These are phyloP conservation scores for Gasterosteus nipponicus DNA, from an alignment of 2,113 vertebrate genomes.

Conservation along the genomic window DNA sequence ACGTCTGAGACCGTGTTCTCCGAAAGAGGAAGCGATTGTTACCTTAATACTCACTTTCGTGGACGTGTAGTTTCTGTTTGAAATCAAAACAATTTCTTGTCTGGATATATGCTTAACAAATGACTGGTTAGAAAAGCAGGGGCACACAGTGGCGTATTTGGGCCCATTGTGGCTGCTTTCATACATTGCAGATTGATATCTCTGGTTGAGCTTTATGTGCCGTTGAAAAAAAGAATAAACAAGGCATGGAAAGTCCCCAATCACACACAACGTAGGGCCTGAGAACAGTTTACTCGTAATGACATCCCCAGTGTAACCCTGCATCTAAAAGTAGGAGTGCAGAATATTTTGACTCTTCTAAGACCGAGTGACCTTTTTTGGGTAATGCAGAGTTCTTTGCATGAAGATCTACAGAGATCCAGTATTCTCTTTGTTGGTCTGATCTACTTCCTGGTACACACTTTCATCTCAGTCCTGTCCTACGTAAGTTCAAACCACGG, in stretches of 20 bases:
- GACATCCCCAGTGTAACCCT: constrained; percentile 61
- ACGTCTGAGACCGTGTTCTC: not conserved
- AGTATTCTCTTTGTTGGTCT: not conserved
- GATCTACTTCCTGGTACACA: not conserved
- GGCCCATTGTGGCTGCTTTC: not conserved
- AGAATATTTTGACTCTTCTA: constrained; percentile 16
- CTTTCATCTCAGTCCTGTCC: not conserved
- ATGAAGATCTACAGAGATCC: not conserved
- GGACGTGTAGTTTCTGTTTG: not conserved
- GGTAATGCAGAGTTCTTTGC: constrained; percentile 10
- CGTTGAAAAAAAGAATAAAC: constrained; percentile 27
- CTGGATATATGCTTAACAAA: not conserved
- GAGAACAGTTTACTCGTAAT: constrained; percentile 61
- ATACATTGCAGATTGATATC: constrained; percentile 3
- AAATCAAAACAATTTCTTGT: constrained; percentile 2
- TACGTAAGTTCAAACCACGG: constrained; percentile 34
- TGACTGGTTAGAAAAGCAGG: not conserved
- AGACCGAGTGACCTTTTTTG: constrained; percentile 42
- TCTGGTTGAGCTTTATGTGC: constrained; percentile 3
- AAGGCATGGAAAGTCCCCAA: constrained; percentile 54
- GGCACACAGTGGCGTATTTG: no score
- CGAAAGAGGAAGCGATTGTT: constrained; percentile 32
- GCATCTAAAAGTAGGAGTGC: constrained; percentile 53
- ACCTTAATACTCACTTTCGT: not conserved
- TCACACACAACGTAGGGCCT: constrained; percentile 45